A percentile compares a stretch with the other conserved stretches of the same genome.
Evolutionary conservation across 1,140 invertebrate genomes (phyloP).

Genomic region (Condylostylus longicornis): DNA sequence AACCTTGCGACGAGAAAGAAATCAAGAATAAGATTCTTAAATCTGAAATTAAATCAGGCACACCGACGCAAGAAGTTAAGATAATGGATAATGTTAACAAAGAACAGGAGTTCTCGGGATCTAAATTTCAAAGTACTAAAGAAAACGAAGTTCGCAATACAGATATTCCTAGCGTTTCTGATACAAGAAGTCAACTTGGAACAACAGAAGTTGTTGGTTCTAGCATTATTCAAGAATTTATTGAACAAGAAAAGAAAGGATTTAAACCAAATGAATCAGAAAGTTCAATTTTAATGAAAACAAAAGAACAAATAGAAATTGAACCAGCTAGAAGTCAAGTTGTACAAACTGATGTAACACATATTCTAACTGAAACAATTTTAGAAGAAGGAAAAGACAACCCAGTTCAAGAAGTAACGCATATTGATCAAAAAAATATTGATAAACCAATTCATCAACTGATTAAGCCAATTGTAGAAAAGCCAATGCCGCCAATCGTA

Average conservation of each 20-base stretch:
- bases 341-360: background rate
- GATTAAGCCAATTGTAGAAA: background rate
- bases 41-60: too few species aligned
- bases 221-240: background rate
- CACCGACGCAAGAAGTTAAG: too few species aligned
- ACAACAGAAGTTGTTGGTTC: too few species aligned
- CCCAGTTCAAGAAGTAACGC: background rate
- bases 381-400: conserved; percentile 1
- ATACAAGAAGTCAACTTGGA: too few species aligned
- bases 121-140: too few species aligned
- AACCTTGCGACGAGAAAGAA: too few species aligned
- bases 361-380: background rate
- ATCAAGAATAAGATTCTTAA: too few species aligned
- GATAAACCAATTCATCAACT: conserved; percentile 1
- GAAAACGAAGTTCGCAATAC: too few species aligned
- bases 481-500: background rate
- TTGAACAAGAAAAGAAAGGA: conserved; percentile 1
- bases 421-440: background rate
- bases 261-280: background rate
- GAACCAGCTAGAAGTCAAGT: background rate
- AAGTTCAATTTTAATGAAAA: background rate
- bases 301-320: background rate
- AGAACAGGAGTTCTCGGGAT: too few species aligned
- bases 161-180: too few species aligned
- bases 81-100: too few species aligned